Base-by-base conservation (phyloP, 1,140 invertebrate species). In the Hylaeus anthracinus region DNA sequence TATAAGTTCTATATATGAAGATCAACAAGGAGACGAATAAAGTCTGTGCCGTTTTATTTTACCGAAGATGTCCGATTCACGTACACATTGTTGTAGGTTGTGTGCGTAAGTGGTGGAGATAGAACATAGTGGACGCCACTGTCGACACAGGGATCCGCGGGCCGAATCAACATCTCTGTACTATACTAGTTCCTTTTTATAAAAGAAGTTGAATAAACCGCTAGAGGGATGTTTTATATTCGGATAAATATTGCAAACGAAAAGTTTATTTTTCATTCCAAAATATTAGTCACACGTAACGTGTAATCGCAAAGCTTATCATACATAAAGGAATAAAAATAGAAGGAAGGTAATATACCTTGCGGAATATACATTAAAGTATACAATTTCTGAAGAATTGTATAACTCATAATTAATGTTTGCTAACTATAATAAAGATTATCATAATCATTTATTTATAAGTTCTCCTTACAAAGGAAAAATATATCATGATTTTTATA, bases 381-480 rank as follows among this genome's bases (percentile, higher is more conserved):
- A 65, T 37, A 14, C 8, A 58, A 37, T 43, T 15, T 55, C 3
- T 55, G 61, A 63, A 63, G 63, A 63, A 37, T 56, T 43, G 41
- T 65, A 65, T 41, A 53, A 41, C 48, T 51, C 3, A 26, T 60
- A 60, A 5, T 26, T 53, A 53, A 12, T 37, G 9, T 14, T 61
- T 9, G 0, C 15, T 26, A 2, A 5, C 0, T 45, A 66, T 51
- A 60, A n/a, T 51, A 10, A 71, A 78, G n/a, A 45, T 10, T 37
- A 1, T 45, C 51, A 37, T 12, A 10, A 41, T 14, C 5, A n/a
- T 41, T 15, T 15, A 10, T 48, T 10, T 10, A 56, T 43, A 45
- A 48, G 6, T 4, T 43, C 65, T 72, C 60, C 60, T 79, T 41
- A 26, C 14, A 48, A 79, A 79, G 70, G 77, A 79, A 65, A 72